Evolutionary conservation across 2,113 vertebrate species (phyloP), one percentile per base, ranked within the genome.

Genomic region (Hippopotamus amphibius): DNA sequence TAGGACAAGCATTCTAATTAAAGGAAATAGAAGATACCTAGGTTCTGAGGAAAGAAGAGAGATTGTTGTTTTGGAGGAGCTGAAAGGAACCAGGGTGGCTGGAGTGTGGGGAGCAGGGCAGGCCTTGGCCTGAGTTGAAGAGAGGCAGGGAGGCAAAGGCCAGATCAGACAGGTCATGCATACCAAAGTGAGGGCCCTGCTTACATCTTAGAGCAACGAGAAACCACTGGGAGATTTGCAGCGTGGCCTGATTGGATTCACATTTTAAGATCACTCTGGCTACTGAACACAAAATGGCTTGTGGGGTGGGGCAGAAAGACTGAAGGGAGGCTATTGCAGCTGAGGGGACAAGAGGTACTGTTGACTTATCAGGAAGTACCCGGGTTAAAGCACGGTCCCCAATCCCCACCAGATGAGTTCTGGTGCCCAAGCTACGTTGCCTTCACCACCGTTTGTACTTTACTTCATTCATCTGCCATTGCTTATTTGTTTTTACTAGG

Each of bases 381-480:
- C 63, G 30, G 6, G 14, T 24, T 33, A 33, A 26, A 68, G 21
- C 16, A 0, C 7, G 33, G 21, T 12, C 48, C 37, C 11, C 0
- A 30, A 33, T 26, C 28, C 7, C 26, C 24, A 1, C 1, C n/a
- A 13, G 26, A 2, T 0, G 1, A 43, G n/a, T 3, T 19, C 46
- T 10, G 24, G 24, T 77, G n/a, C 11, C n/a, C 77, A 17, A 41
- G 28, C 6, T 16, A 0, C n/a, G 26, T 37, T 37, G 46, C 28
- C 66, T 55, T 76, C 9, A 22, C 24, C 26, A 4, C 48, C 26
- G 0, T 14, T 7, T 16, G 19, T 50, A 19, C 53, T 66, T 72
- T 6, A 10, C 7, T 86, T 9, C 6, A 1, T 37, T 63, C 26
- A 26, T 33, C 68, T 46, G 4, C 10, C 2, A 1, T 30, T 89